These are phyloP conservation scores for Bembecia ichneumoniformis DNA, from an alignment of 2,888 invertebrate genomes.

Conservation along the genomic window DNA sequence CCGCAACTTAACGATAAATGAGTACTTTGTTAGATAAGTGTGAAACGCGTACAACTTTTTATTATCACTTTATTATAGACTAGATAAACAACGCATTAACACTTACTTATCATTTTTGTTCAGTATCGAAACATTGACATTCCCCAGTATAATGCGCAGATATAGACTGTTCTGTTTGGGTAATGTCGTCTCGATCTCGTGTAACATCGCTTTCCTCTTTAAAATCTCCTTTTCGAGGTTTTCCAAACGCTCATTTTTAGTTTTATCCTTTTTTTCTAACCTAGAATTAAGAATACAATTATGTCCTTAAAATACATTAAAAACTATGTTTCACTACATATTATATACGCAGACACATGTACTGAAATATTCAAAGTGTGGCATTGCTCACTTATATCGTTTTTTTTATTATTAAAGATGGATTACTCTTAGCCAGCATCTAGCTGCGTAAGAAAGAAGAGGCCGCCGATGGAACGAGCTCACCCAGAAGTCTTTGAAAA, in stretches of 20 bases:
- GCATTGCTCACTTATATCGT: too few relatives aligned
- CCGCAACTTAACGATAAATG: too few relatives aligned
- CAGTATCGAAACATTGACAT: conserved; percentile 96
- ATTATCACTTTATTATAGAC: background rate
- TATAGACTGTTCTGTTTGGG: conserved; percentile 95
- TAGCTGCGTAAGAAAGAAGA: too few relatives aligned
- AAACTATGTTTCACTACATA: too few relatives aligned
- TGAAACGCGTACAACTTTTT: too few relatives aligned
- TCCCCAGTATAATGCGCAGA: conserved; percentile 90
- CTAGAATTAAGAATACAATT: conserved; percentile 19
- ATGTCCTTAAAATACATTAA: background rate
- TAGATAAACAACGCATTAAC: background rate
- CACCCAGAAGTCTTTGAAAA: too few relatives aligned
- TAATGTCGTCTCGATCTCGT: conserved; percentile 93
- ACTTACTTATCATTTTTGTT: conserved; percentile 96
- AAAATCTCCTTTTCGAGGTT: conserved; percentile 83
- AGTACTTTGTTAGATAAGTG: too few relatives aligned
- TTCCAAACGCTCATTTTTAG: conserved; percentile 69
- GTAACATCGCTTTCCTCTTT: conserved; percentile 87
- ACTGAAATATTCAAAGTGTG: too few relatives aligned
- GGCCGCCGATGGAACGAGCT: too few relatives aligned
- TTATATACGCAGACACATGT: too few relatives aligned
- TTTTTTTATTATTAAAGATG: too few relatives aligned
- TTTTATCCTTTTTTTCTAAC: conserved; percentile 49
- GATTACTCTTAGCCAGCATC: too few relatives aligned